A percentile compares a stretch with the other conserved stretches of the same genome.
phyloP scores from a whole-genome alignment of 2,888 invertebrate genomes.

The Cryptus viduatorius region DNA sequence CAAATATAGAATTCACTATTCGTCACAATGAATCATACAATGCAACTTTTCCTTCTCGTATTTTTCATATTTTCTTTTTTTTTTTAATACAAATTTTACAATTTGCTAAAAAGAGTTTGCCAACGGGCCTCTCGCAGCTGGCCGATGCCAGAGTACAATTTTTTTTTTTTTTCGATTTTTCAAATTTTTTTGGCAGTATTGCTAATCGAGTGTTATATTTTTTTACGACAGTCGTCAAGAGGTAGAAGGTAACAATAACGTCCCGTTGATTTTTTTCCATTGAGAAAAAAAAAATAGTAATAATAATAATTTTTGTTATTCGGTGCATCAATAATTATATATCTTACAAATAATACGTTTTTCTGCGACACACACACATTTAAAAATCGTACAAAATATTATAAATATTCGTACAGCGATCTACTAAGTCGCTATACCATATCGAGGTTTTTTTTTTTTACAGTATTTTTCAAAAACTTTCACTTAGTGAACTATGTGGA shows the following conservation, averaged over 20 bases:
- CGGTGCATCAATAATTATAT: conserved; percentile 53
- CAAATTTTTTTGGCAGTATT: conserved; percentile 60
- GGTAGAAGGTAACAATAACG: conserved; percentile 42
- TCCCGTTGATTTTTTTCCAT: conserved; percentile 12
- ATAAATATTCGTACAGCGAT: conserved; percentile 51
- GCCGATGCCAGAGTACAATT: neutral
- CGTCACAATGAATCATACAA: conserved; percentile 44
- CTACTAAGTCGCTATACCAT: conserved; percentile 27
- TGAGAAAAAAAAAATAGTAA: neutral
- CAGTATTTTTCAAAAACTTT: conserved; percentile 27
- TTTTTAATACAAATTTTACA: conserved; percentile 16
- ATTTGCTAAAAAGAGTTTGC: conserved; percentile 6
- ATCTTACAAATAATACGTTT: conserved; percentile 63
- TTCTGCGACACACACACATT: conserved; percentile 37
- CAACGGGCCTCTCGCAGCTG: conserved; percentile 9
- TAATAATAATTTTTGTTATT: conserved; percentile 28
- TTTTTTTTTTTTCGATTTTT: conserved; percentile 19
- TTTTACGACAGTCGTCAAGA: conserved; percentile 48
- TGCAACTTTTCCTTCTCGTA: conserved; percentile 30
- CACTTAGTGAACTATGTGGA: conserved; percentile 19
- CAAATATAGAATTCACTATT: conserved; percentile 65
- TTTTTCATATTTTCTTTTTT: neutral
- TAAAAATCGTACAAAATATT: conserved; percentile 67
- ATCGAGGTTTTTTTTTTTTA: conserved; percentile 27
- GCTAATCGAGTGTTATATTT: conserved; percentile 51